phyloP scores from a whole-genome alignment of 2,888 invertebrate species.

The Drosophila subsilvestris region DNA sequence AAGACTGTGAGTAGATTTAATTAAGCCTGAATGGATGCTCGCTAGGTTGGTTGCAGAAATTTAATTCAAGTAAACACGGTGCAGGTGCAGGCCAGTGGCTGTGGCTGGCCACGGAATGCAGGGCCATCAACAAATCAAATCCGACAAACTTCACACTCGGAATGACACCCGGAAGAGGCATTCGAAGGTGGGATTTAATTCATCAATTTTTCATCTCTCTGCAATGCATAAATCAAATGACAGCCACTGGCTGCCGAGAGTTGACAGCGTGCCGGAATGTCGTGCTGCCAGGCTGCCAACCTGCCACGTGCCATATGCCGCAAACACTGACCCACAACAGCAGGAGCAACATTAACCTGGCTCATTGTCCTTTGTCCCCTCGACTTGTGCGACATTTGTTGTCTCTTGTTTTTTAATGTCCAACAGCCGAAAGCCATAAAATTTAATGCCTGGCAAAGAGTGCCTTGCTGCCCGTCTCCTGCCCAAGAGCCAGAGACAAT shows the following conservation, averaged over 20 bases:
- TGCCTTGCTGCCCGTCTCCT: conserved; percentile 17
- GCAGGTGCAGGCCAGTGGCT: not conserved
- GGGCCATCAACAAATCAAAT: no score
- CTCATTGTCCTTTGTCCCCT: conserved; percentile 10
- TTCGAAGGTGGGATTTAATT: conserved; percentile 48
- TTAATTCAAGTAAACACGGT: conserved; percentile 35
- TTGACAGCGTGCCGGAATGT: conserved; percentile 10
- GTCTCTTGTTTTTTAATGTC: conserved; percentile 73
- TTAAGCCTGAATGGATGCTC: conserved; percentile 4
- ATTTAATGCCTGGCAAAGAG: conserved; percentile 56
- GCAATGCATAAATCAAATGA: conserved; percentile 64
- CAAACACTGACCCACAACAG: conserved; percentile 23
- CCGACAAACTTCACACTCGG: conserved; percentile 3
- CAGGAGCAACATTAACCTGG: conserved; percentile 26
- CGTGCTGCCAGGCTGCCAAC: conserved; percentile 21
- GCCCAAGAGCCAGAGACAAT: conserved; percentile 36
- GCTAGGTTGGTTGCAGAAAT: conserved; percentile 23
- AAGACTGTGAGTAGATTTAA: conserved; percentile 25
- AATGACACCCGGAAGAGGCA: conserved; percentile 28
- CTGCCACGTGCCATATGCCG: conserved; percentile 41
- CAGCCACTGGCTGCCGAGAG: not conserved
- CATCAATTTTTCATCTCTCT: conserved; percentile 67
- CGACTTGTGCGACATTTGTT: conserved; percentile 51
- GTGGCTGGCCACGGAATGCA: no score
- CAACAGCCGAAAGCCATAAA: conserved; percentile 70